A percentile compares a stretch with the other conserved stretches of the same genome.
phyloP scores from a whole-genome alignment of 2,888 invertebrate species.

The Nemotelus nigrinus region DNA sequence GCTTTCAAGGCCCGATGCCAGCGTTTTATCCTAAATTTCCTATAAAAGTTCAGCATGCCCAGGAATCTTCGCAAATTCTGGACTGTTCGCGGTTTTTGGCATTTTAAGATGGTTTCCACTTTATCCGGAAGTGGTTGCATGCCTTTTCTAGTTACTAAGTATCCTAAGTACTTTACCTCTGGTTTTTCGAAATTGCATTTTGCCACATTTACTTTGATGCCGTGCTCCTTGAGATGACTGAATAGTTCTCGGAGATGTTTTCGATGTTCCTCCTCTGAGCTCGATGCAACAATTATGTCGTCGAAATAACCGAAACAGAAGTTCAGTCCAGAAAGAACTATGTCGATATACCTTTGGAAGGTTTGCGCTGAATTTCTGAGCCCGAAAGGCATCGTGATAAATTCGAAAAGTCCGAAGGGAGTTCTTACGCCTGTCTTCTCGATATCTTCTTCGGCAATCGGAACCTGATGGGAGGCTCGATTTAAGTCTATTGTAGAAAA shows the following conservation, averaged over 20 bases:
- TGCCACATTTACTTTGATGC: neutral
- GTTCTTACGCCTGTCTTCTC: conserved; percentile 56
- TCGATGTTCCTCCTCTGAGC: neutral
- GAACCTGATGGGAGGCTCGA: conserved; percentile 58
- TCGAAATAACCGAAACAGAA: conserved; percentile 55
- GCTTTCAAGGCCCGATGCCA: no score
- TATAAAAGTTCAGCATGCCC: conserved; percentile 18
- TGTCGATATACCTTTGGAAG: conserved; percentile 58
- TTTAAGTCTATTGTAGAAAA: conserved; percentile 56
- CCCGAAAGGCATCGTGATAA: no score
- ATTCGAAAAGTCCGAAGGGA: no score
- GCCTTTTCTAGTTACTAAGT: neutral
- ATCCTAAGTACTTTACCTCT: neutral
- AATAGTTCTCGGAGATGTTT: conserved; percentile 9
- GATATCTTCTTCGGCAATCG: conserved; percentile 54
- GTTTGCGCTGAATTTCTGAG: conserved; percentile 59
- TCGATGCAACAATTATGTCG: conserved; percentile 55
- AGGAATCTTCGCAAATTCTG: neutral
- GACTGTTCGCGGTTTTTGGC: neutral
- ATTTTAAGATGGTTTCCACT: neutral
- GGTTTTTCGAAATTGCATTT: conserved; percentile 2
- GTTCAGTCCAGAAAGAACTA: conserved; percentile 52
- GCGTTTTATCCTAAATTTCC: neutral
- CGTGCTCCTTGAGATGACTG: neutral
- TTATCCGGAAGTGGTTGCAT: neutral